These are phyloP conservation scores for Agapostemon virescens DNA, from an alignment of 2,888 invertebrate species.

Conservation along the genomic window DNA sequence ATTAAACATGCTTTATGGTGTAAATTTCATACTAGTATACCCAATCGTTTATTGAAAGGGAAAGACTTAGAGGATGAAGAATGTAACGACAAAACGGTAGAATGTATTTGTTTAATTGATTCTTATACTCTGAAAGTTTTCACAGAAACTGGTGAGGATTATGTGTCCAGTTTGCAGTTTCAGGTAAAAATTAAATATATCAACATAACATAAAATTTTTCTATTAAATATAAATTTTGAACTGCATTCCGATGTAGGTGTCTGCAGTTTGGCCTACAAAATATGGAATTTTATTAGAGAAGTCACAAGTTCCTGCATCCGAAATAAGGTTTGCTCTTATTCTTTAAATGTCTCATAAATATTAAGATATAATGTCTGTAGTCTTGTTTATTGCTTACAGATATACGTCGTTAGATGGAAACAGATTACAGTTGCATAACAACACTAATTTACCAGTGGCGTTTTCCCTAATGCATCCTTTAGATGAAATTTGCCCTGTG, in stretches of 20 bases:
- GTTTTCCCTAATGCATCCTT: constrained; percentile 93
- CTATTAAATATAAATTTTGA: constrained; percentile 13
- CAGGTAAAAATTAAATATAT: constrained; percentile 77
- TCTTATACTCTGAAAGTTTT: constrained; percentile 89
- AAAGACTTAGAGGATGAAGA: constrained; percentile 82
- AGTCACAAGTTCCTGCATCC: constrained; percentile 76
- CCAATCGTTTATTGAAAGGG: constrained; percentile 81
- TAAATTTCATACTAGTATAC: constrained; percentile 82
- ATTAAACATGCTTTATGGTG: constrained; percentile 92
- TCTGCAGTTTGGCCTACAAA: constrained; percentile 91
- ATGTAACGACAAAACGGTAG: constrained; percentile 82
- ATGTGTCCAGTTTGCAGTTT: constrained; percentile 89
- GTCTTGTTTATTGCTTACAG: constrained; percentile 53
- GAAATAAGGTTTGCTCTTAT: constrained; percentile 63
- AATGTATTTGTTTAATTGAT: constrained; percentile 88
- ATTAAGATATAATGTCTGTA: background rate
- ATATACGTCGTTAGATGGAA: constrained; percentile 73
- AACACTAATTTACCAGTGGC: constrained; percentile 85
- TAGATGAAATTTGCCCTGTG: constrained; percentile 94
- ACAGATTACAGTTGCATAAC: constrained; percentile 68
- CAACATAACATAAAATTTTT: constrained; percentile 5
- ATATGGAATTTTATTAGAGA: constrained; percentile 92
- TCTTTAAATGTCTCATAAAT: background rate
- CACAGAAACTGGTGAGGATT: constrained; percentile 91
- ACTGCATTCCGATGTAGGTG: constrained; percentile 81